A percentile compares a stretch with the other conserved stretches of the same genome.
phyloP scores from a whole-genome alignment of 2,797 vertebrate species.

The Sphenodon punctatus region DNA sequence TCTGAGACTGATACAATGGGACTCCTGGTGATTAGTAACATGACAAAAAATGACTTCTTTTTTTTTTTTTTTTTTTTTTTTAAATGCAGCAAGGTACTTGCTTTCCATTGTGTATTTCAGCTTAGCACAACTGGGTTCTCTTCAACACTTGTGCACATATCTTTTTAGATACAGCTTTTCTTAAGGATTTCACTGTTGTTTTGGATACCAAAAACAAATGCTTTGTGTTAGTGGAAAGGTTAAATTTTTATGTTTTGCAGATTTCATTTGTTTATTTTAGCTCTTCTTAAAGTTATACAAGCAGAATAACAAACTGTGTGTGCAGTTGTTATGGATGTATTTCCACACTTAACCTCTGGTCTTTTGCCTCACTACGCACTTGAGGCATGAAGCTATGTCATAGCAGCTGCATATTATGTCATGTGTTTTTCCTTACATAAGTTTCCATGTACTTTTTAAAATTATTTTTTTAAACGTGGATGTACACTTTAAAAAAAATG shows the following conservation, averaged over 20 bases:
- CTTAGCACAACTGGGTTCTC: not conserved
- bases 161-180: not conserved
- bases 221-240: not conserved
- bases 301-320: not conserved
- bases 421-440: not conserved
- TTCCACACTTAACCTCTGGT: not conserved
- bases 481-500: conserved; percentile 5
- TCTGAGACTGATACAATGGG: too few relatives aligned
- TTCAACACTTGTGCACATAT: not conserved
- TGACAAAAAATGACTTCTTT: too few relatives aligned
- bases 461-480: not conserved
- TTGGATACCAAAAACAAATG: not conserved
- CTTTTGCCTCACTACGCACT: not conserved
- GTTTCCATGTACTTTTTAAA: not conserved
- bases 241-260: not conserved
- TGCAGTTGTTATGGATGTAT: not conserved
- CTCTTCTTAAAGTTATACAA: not conserved
- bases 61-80: not conserved
- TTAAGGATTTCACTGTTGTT: not conserved
- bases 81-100: not conserved
- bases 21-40: too few relatives aligned
- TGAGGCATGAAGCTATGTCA: not conserved
- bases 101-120: not conserved
- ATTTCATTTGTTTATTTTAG: not conserved
- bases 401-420: not conserved